Percentiles rank a stretch among this genome's conserved stretches.
These are phyloP conservation scores for Rattus norvegicus DNA, from an alignment of 2,113 vertebrate genomes.

Conservation along the genomic window DNA sequence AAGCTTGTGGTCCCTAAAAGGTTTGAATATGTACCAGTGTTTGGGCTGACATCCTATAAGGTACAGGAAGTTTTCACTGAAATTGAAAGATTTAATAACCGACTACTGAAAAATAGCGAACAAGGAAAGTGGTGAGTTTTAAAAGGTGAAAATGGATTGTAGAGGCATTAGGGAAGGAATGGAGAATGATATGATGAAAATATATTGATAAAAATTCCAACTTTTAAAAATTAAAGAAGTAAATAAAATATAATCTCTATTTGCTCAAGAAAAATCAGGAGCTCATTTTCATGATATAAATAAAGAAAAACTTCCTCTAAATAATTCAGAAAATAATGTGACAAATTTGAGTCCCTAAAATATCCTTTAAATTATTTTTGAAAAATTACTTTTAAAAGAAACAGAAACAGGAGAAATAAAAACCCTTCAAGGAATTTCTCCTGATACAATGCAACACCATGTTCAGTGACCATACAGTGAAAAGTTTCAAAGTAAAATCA, in stretches of 20 bases:
- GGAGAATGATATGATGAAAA: background rate
- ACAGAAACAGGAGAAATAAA: background rate
- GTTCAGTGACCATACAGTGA: background rate
- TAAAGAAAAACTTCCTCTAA: background rate
- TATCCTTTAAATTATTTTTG: conserved; percentile 16
- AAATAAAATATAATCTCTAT: background rate
- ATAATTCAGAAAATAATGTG: background rate
- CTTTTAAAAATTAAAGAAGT: background rate
- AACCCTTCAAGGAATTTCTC: no score
- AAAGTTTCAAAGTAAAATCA: background rate
- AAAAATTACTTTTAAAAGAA: background rate
- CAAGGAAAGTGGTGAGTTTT: background rate
- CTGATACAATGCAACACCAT: rapidly evolving
- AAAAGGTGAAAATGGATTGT: background rate
- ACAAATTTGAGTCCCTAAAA: background rate
- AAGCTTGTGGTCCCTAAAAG: background rate
- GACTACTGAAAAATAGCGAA: background rate
- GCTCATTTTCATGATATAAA: background rate
- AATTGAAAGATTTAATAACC: background rate
- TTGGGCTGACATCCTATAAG: background rate
- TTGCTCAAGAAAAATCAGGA: background rate
- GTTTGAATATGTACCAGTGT: background rate
- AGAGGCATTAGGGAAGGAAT: background rate
- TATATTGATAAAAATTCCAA: background rate
- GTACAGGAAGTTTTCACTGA: background rate